Percentiles rank a stretch among this genome's conserved stretches.
Conservation (phyloP, 1,140 invertebrate species). For the Ips typographus region DNA sequence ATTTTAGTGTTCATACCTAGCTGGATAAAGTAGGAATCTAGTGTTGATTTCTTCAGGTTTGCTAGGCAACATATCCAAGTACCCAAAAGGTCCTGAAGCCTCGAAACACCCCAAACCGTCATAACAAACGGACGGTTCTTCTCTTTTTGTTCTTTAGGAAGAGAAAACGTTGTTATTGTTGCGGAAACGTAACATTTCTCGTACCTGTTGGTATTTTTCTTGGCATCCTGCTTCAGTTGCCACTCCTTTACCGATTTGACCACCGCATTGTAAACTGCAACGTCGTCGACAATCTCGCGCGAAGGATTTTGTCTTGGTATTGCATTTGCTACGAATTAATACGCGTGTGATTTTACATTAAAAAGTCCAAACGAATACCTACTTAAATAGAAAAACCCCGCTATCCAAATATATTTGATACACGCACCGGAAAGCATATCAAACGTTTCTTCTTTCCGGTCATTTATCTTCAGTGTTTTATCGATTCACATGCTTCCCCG, state of each 20-base stretch:
- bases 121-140: conserved; percentile 81
- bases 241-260: conserved; percentile 60
- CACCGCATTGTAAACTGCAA: conserved; percentile 62
- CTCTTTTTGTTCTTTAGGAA: conserved; percentile 54
- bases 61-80: conserved; percentile 85
- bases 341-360: neutral
- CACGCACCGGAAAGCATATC: conserved; percentile 9
- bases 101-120: conserved; percentile 91
- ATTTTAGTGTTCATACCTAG: conserved; percentile 23
- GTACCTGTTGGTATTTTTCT: conserved; percentile 38
- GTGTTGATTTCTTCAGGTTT: conserved; percentile 87
- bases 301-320: conserved; percentile 43
- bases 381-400: conserved; percentile 11
- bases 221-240: conserved; percentile 49
- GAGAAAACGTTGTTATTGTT: neutral
- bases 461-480: neutral
- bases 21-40: conserved; percentile 69
- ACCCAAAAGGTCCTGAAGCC: conserved; percentile 87
- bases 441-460: neutral
- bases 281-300: conserved; percentile 62
- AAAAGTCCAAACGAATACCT: neutral
- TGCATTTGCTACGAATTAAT: conserved; percentile 1
- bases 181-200: neutral
- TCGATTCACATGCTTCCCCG: neutral
- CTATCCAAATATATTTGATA: conserved; percentile 19